Evolutionary conservation across 2,113 vertebrate species (phyloP).

Genomic region (Sinosuthora webbiana): DNA sequence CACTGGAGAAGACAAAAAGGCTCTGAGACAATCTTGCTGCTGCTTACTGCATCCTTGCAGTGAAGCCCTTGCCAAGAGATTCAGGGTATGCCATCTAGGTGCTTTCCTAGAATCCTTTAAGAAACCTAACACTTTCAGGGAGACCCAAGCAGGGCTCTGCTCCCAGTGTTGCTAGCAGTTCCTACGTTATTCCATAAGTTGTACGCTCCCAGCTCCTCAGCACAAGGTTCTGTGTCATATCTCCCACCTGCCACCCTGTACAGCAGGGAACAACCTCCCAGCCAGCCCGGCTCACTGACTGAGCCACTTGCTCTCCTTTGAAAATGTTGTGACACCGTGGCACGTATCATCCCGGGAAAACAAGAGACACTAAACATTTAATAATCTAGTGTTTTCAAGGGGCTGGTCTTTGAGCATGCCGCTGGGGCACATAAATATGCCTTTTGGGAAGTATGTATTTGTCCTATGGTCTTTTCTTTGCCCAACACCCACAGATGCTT

Average conservation of each 20-base stretch:
- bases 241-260: not conserved
- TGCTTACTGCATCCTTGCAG: not conserved
- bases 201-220: rapidly evolving
- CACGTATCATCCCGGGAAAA: not conserved
- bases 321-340: not conserved
- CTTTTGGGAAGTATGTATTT: not conserved
- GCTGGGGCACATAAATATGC: not conserved
- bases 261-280: not conserved
- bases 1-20: not conserved
- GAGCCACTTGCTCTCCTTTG: not conserved
- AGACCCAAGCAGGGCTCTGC: not conserved
- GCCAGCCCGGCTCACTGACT: not conserved
- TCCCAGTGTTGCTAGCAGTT: rapidly evolving
- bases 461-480: not conserved
- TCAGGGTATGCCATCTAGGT: not conserved
- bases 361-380: not conserved
- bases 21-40: not conserved
- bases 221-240: not conserved
- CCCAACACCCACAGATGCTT: not conserved
- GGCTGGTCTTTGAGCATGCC: not conserved
- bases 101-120: not conserved
- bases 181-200: not conserved
- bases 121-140: not conserved
- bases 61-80: not conserved
- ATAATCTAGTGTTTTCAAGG: not conserved